Conservation (phyloP, 1,140 invertebrate species). For the Lysiphlebus fabarum region DNA sequence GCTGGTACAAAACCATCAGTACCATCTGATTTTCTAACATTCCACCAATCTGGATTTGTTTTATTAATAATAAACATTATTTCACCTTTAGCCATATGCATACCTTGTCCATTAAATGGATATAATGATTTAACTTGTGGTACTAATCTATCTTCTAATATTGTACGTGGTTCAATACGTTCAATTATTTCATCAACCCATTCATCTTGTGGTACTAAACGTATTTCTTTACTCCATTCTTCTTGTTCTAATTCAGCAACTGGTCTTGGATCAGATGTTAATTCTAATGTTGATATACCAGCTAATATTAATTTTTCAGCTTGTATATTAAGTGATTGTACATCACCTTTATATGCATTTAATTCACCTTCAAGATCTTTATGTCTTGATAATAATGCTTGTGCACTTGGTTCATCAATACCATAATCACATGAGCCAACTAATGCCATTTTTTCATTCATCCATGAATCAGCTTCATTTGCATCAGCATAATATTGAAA, state of each 20-base stretch:
- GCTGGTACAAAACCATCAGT: slow-evolving; percentile 95
- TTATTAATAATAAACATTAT: slow-evolving; percentile 89
- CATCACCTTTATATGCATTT: slow-evolving; percentile 85
- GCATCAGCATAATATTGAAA: slow-evolving; percentile 95
- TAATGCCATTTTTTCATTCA: slow-evolving; percentile 88
- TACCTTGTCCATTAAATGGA: slow-evolving; percentile 90
- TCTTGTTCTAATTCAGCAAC: slow-evolving; percentile 65
- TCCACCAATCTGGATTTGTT: slow-evolving; percentile 98
- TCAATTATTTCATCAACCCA: slow-evolving; percentile 89
- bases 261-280: slow-evolving; percentile 66
- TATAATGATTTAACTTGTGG: slow-evolving; percentile 89
- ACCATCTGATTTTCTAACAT: slow-evolving; percentile 85
- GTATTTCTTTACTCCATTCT: slow-evolving; percentile 74
- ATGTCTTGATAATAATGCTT: slow-evolving; percentile 81
- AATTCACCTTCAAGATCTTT: slow-evolving; percentile 87
- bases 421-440: slow-evolving; percentile 86
- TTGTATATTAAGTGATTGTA: slow-evolving; percentile 80
- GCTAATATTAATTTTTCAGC: slow-evolving; percentile 77
- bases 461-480: slow-evolving; percentile 96
- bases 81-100: slow-evolving; percentile 84
- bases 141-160: slow-evolving; percentile 81
- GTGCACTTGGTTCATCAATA: slow-evolving; percentile 84
- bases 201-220: slow-evolving; percentile 82
- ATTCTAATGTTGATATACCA: slow-evolving; percentile 73
- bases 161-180: slow-evolving; percentile 75